Evolutionary conservation across 2,113 vertebrate genomes (phyloP), one percentile per base, ranked within the genome.

Genomic region (Lasiurus cinereus): DNA sequence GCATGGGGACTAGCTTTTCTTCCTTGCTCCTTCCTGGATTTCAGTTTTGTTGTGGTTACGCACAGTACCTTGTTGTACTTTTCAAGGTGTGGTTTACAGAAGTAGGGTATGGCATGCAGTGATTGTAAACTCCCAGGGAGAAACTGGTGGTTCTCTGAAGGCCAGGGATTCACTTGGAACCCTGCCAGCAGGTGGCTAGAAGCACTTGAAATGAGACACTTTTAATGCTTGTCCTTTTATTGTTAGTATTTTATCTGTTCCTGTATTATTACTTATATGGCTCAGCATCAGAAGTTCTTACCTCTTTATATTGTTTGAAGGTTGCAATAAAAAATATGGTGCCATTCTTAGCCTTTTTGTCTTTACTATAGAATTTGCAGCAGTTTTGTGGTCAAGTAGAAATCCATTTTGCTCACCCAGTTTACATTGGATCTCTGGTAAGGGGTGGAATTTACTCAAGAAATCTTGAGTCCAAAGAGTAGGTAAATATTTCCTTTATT

Each of bases 311-410:
- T 96, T 96, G 94, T 98, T 94, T 94, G 93, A 94, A 91, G 79
- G 77, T 90, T 96, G 96, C 97, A 98, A 98, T 98, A 98, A 98
- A 98, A 96, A 78, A 27, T 93, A 29, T 92, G 86, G 78, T 97
- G 97, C 94, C 97, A 83, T 69, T 80, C 88, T 48, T 90, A 86
- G 24, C 95, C 54, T 72, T 73, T 86, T 73, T 86, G 92, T 95
- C 78, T 93, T 96, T 74, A 39, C 33, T 97, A 0, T 4, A 48
- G n/a, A 88, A 33, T 73, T 88, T 52, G 12, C 8, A 70, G 46
- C 73, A 2, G 3, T 69, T 79, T 50, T 84, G 46, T 9, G 27
- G 4, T 69, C 19, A 52, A 36, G 29, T 62, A 18, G 16, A 12
- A 29, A 24, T 86, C 24, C 4, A 0, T 90, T 94, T 83, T 83